Percentiles rank a stretch among this genome's conserved stretches.
phyloP scores from a whole-genome alignment of 2,797 vertebrate species.

The Syngnathus rostellatus region DNA sequence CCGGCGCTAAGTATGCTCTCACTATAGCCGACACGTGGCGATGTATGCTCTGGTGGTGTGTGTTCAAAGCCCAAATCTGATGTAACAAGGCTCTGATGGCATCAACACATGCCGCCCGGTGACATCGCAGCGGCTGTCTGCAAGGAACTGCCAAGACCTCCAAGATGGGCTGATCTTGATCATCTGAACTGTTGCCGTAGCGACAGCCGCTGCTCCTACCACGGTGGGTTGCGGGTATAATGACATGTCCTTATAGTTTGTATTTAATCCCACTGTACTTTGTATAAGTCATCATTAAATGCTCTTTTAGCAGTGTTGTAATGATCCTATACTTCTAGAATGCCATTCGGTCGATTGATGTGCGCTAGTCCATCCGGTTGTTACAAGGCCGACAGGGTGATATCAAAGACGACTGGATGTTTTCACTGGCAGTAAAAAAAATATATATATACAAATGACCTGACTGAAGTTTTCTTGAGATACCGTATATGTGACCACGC shows the following conservation, averaged over 20 bases:
- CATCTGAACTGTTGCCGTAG: not conserved
- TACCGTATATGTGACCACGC: not conserved
- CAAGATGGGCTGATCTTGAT: not conserved
- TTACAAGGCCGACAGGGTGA: not conserved
- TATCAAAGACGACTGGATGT: not conserved
- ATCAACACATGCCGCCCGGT: not conserved
- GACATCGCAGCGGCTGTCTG: not conserved
- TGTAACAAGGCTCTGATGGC: slow-evolving; percentile 9
- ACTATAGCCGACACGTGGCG: not conserved
- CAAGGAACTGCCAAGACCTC: too few relatives aligned
- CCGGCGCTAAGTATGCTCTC: not conserved
- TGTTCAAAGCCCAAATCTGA: not conserved
- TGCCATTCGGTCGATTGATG: not conserved
- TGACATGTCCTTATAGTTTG: not conserved
- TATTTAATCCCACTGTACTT: not conserved
- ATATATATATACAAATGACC: not conserved
- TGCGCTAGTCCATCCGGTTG: not conserved
- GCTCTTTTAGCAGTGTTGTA: not conserved
- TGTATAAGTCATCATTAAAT: not conserved
- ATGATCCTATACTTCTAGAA: not conserved
- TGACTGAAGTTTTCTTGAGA: not conserved
- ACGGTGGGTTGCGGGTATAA: not conserved
- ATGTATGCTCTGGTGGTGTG: not conserved
- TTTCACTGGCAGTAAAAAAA: not conserved
- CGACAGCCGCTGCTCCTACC: not conserved